phyloP scores from a whole-genome alignment of 2,113 vertebrate genomes.

The Pitta sordida region DNA sequence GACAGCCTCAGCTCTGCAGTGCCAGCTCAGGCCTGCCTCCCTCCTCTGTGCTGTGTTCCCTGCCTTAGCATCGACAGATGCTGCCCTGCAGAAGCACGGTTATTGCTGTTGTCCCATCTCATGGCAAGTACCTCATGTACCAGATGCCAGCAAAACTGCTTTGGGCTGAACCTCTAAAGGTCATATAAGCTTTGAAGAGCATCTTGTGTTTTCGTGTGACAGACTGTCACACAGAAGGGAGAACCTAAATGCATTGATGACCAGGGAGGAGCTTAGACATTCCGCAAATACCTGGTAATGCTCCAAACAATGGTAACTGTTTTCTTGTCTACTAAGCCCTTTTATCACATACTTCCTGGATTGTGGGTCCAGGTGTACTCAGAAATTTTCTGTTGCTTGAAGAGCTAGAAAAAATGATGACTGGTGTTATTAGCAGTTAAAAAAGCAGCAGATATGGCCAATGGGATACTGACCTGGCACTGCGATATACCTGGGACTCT shows the following conservation, averaged over 20 bases:
- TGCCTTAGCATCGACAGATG: background rate
- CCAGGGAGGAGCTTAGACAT: background rate
- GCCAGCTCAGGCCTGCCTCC: background rate
- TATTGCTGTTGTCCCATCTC: background rate
- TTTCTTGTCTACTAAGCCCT: background rate
- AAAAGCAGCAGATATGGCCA: background rate
- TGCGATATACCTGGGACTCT: background rate
- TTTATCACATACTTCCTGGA: background rate
- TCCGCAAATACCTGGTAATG: background rate
- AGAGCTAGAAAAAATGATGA: background rate
- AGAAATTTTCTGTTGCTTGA: background rate
- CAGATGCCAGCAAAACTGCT: conserved; percentile 41
- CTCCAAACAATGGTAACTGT: background rate
- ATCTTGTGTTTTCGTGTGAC: conserved; percentile 18
- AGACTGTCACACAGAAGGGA: conserved; percentile 6
- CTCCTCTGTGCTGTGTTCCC: background rate
- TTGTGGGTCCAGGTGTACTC: background rate
- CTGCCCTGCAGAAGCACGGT: background rate
- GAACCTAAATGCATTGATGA: background rate
- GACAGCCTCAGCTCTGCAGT: background rate
- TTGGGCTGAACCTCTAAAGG: conserved; percentile 36
- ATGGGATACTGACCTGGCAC: background rate
- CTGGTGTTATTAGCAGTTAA: background rate
- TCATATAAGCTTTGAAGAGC: conserved; percentile 6
- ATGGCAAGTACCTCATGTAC: background rate